Conservation (phyloP, 2,888 invertebrate species). For the Megalurothrips usitatus region DNA sequence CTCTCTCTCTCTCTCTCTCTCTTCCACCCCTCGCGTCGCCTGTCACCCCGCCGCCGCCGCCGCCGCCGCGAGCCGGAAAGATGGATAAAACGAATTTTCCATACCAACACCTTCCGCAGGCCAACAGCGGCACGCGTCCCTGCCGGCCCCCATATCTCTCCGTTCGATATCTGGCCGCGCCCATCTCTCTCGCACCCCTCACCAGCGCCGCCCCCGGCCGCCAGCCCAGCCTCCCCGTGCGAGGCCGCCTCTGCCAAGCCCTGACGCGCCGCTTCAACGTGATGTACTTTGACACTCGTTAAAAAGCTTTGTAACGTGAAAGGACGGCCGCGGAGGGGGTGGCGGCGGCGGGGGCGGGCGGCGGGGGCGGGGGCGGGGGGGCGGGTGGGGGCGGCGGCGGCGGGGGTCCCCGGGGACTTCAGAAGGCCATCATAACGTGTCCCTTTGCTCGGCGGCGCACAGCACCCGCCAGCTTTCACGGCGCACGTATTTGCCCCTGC, state of each 20-base stretch:
- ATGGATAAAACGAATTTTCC: constrained; percentile 17
- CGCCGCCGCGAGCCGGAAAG: not conserved
- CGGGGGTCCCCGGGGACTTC: not conserved
- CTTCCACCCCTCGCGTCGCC: not conserved
- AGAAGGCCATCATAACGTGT: too few species aligned
- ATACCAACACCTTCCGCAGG: constrained; percentile 18
- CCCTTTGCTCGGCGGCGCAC: too few species aligned
- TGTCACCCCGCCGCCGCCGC: not conserved
- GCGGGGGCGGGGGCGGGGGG: not conserved
- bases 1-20: constrained; percentile 4
- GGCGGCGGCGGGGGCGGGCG: not conserved
- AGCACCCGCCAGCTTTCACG: too few species aligned
- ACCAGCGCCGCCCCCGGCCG: not conserved
- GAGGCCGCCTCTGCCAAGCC: not conserved
- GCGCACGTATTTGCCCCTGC: too few species aligned
- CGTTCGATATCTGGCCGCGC: not conserved
- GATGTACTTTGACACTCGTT: constrained; percentile 26
- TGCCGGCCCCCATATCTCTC: not conserved
- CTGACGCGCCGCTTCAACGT: constrained; percentile 18
- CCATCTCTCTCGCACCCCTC: not conserved
- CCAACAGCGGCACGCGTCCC: not conserved
- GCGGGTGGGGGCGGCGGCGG: not conserved
- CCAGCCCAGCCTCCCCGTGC: not conserved
- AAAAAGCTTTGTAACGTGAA: constrained; percentile 26
- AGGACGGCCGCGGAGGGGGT: not conserved